Conservation (phyloP, 2,797 vertebrate species). For the Protonibea diacanthus region DNA sequence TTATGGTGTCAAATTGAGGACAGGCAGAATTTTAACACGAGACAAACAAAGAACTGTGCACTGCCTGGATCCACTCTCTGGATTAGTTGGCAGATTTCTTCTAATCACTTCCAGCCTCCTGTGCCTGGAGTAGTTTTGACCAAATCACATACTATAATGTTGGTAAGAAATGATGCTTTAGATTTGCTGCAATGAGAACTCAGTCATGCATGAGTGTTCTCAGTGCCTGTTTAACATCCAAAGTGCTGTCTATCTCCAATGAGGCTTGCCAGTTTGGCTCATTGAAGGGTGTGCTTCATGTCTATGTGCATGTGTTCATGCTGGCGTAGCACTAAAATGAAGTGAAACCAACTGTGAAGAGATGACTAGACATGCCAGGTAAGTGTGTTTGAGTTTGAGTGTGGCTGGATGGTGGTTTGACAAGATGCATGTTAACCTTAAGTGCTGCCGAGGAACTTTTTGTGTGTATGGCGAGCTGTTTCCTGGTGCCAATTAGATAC, state of each 20-base stretch:
- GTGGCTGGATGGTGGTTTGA: conserved; percentile 27
- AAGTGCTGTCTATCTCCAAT: conserved; percentile 45
- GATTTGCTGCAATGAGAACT: conserved; percentile 42
- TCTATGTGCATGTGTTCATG: conserved; percentile 48
- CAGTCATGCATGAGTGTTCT: conserved; percentile 39
- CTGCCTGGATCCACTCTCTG: not conserved
- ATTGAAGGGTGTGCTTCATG: conserved; percentile 18
- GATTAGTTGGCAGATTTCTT: conserved; percentile 10
- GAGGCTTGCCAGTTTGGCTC: conserved; percentile 58
- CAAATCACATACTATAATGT: conserved; percentile 32
- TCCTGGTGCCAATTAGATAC: not conserved
- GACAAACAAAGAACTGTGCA: not conserved
- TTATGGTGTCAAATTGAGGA: conserved; percentile 4
- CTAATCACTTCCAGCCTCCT: conserved; percentile 3
- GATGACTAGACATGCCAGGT: conserved; percentile 44
- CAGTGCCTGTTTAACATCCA: conserved; percentile 49
- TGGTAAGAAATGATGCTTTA: conserved; percentile 41
- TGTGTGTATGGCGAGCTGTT: not conserved
- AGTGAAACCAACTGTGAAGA: conserved; percentile 65
- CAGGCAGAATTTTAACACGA: not conserved
- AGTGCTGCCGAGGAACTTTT: conserved; percentile 5
- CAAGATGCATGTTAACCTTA: conserved; percentile 11
- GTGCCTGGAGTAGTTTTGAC: not conserved
- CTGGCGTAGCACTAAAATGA: conserved; percentile 48
- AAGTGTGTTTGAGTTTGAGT: conserved; percentile 24